Evolutionary conservation across 2,113 vertebrate species (phyloP), one percentile per base, ranked within the genome.

Genomic region (Recurvirostra avosetta): DNA sequence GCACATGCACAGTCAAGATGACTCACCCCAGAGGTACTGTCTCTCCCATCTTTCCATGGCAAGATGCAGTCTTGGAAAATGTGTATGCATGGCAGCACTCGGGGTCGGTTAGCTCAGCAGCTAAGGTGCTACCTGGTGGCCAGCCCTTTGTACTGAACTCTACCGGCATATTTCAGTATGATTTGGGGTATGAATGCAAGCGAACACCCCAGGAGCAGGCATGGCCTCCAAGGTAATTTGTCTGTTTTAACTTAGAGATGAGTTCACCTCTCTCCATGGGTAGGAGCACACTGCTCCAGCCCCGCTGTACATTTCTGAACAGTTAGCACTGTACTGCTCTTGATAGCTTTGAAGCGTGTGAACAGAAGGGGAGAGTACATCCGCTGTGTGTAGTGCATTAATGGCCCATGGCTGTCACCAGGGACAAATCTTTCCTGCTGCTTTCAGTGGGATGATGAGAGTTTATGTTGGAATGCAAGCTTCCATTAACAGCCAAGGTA

Each of bases 401-500:
- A 73, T 21, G 34, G 65, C 56, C 62, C 8, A 0, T 23, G 45
- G 20, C 29, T 79, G 45, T 13, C 71, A 38, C 78, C 15, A 23
- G 84, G 67, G 85, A 79, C 67, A 79, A 36, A 70, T 5, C 53
- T 45, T 26, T 16, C 63, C 88, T 40, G 36, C 82, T 85, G 77
- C 70, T 93, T 65, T 43, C 92, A 65, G 63, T 8, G 29, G 58
- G 62, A 36, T 70, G 75, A 73, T 55, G 45, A 25, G 59, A 74
- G 59, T 67, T 88, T 29, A 34, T 68, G 55, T 32, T 71, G 79
- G 65, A 88, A 72, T 40, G 72, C 47, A 56, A 34, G 52, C 7
- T 75, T 74, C 86, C 86, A 89, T 81, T 78, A 91, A 65, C 73
- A 75, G 83, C 47, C 65, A 90, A 81, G 72, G 88, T 88, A 91